phyloP scores from a whole-genome alignment of 2,113 vertebrate species.

The Trichomycterus rosablanca region DNA sequence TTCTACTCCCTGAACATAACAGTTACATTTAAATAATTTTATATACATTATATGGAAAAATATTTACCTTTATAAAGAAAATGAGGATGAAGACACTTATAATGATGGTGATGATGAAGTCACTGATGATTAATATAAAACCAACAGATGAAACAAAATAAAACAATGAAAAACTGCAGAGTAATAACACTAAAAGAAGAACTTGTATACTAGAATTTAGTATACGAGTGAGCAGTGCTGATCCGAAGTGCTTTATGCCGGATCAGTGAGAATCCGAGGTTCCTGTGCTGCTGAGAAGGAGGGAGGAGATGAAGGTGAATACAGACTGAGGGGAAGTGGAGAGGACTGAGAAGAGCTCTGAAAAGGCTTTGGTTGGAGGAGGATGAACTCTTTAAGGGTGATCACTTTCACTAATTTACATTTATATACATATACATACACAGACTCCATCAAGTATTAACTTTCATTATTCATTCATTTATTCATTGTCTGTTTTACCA shows the following conservation, averaged over 20 bases:
- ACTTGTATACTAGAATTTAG: not conserved
- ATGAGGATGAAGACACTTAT: not conserved
- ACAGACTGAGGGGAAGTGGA: not conserved
- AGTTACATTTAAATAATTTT: too few species aligned
- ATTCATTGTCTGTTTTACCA: too few species aligned
- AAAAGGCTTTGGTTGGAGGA: too few species aligned
- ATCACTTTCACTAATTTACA: too few species aligned
- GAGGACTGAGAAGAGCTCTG: not conserved
- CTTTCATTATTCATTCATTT: too few species aligned
- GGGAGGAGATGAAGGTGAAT: not conserved
- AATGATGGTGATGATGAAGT: conserved; percentile 26
- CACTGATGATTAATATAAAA: too few species aligned
- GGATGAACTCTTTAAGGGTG: too few species aligned
- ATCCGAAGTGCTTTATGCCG: not conserved
- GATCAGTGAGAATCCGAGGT: not conserved
- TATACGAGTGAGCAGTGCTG: too few species aligned
- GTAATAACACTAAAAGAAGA: not conserved
- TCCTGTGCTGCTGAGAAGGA: not conserved
- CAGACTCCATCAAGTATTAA: too few species aligned
- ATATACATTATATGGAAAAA: not conserved
- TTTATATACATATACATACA: too few species aligned
- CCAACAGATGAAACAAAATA: not conserved
- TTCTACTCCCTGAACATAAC: too few species aligned
- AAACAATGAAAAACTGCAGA: not conserved
- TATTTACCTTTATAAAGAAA: conserved; percentile 13